phyloP scores from a whole-genome alignment of 2,113 vertebrate genomes.

The Trematocara stigmaticum region DNA sequence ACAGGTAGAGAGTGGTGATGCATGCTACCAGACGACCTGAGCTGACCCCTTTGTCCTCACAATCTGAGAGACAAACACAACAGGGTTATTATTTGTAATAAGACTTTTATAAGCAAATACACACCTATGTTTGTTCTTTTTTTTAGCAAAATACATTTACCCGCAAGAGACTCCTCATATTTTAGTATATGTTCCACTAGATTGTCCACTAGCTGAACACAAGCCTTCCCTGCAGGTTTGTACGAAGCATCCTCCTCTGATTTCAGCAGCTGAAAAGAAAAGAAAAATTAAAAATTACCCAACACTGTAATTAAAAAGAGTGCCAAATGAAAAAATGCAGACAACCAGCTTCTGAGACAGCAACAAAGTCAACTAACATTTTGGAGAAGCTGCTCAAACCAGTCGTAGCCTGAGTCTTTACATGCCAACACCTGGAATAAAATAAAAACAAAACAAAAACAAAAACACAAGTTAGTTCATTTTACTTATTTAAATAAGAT shows the following conservation, averaged over 20 bases:
- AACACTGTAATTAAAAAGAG: background rate
- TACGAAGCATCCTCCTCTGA: constrained; percentile 94
- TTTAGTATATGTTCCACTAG: constrained; percentile 96
- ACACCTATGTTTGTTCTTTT: background rate
- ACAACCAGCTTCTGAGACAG: background rate
- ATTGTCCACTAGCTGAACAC: constrained; percentile 95
- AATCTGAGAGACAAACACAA: constrained; percentile 38
- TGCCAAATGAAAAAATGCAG: background rate
- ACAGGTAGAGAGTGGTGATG: constrained; percentile 95
- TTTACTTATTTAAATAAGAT: background rate
- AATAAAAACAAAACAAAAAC: background rate
- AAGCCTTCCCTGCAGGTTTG: constrained; percentile 97
- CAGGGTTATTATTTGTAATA: background rate
- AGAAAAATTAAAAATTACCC: background rate
- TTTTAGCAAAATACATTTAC: constrained; percentile 57
- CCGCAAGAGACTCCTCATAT: constrained; percentile 92
- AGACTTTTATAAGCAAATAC: background rate
- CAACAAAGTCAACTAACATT: constrained; percentile 80
- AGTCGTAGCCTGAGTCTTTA: constrained; percentile 96
- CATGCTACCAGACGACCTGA: constrained; percentile 89
- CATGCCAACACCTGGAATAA: constrained; percentile 86
- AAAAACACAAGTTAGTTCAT: background rate
- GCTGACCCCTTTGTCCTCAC: constrained; percentile 89
- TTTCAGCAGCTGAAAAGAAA: constrained; percentile 81
- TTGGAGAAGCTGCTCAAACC: constrained; percentile 98